A percentile compares a stretch with the other conserved stretches of the same genome.
Evolutionary conservation across 2,797 vertebrate genomes (phyloP).

Genomic region (Sebastolobus alascanus): DNA sequence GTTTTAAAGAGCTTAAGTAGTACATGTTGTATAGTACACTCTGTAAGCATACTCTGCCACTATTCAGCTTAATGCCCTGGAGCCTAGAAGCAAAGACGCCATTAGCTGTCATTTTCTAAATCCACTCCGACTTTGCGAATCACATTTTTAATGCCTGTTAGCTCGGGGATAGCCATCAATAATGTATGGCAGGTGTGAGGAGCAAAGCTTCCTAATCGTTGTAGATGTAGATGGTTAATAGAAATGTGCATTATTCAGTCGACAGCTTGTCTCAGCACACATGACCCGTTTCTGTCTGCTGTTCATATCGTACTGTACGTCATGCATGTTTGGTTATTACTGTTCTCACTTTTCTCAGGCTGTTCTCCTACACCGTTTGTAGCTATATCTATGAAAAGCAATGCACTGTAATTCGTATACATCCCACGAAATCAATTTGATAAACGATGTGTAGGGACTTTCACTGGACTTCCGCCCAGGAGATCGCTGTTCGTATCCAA

Average conservation of each 20-base stretch:
- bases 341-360: slow-evolving; percentile 20
- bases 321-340: slow-evolving; percentile 58
- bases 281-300: slow-evolving; percentile 24
- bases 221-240: slow-evolving; percentile 55
- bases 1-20: slow-evolving; percentile 27
- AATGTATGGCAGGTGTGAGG: slow-evolving; percentile 55
- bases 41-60: background rate
- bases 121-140: slow-evolving; percentile 25
- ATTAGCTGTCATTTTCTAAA: slow-evolving; percentile 54
- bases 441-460: too few relatives aligned
- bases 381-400: too few relatives aligned
- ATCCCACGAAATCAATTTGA: too few relatives aligned
- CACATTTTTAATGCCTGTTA: slow-evolving; percentile 41
- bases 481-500: too few relatives aligned
- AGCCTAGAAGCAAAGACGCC: slow-evolving; percentile 38
- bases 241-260: slow-evolving; percentile 73
- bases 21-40: slow-evolving; percentile 12
- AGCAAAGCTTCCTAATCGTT: slow-evolving; percentile 22
- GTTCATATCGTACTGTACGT: slow-evolving; percentile 36
- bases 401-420: too few relatives aligned
- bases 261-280: slow-evolving; percentile 38
- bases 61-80: slow-evolving; percentile 37
- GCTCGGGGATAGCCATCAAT: slow-evolving; percentile 51
- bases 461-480: too few relatives aligned
- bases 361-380: too few relatives aligned